Base-by-base conservation (phyloP, 2,797 vertebrate species). In the Scleropages formosus region DNA sequence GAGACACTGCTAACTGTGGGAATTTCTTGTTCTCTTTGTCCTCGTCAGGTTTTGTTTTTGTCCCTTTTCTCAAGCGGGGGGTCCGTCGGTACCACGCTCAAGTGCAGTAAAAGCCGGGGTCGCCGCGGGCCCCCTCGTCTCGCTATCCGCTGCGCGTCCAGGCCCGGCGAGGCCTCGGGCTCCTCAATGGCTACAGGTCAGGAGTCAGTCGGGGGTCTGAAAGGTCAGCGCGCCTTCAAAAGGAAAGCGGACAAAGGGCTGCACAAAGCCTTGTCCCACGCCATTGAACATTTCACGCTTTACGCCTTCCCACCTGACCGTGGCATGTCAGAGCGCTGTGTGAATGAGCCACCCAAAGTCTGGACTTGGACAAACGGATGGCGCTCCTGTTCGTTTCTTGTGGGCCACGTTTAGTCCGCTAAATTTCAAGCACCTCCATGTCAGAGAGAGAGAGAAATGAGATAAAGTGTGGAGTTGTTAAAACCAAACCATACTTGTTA, bases 161-260 rank as follows among this genome's bases (percentile, higher is more conserved):
- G 39, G 47, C 62, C 76, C 68, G 83, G 85, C 83, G 78, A 78
- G 39, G 84, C 78, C 80, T 78, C 71, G 80, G 77, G 81, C 77
- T 65, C 80, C 59, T 90, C 87, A 91, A 91, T 90, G 83, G 84
- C 26, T 61, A 75, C 75, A 83, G 91, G 92, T 93, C 92, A 92
- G 85, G 89, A 89, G 91, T 91, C 90, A 90, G n/a, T 18, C 74
- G 84, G 82, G 88, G 91, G 91, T 92, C 31, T 87, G 84, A 78
- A 56, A 84, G 91, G 91, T 91, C 88, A 89, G 31, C 72, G 31
- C 73, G 69, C 75, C 73, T 84, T 89, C 88, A 92, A 91, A 90
- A 82, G 90, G 84, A 68, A 81, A 84, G 83, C 82, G 78, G 83
- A 39, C 79, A 64, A 83, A 88, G 80, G 80, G 67, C 26, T 53